Base-by-base conservation (phyloP, 2,888 invertebrate species). In the Chalcosyrphus nemorum region DNA sequence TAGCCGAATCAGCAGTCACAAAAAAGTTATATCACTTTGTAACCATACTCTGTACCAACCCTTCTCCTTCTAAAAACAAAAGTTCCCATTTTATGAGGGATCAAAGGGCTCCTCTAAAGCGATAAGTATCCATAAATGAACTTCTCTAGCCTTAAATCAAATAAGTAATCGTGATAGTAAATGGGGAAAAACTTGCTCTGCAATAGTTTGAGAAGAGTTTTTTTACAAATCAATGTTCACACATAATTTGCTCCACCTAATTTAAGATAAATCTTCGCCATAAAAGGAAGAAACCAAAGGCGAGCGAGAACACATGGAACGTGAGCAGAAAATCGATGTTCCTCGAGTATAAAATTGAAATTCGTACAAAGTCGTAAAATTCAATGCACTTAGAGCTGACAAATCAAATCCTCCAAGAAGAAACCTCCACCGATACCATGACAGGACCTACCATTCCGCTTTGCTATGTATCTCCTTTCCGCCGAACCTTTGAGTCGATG, bases 381-480 rank as follows among this genome's bases (percentile, higher is more conserved):
- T 6, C 19, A 32, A 13, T 35, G 47, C 32, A 47, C 47, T 63
- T 32, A 21, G n/a, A n/a, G 21, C 9, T 35, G 63, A 63, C 19
- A 63, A 63, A 47, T 47, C 15, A 47, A 47, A 63, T 47, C 47
- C 63, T 13, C 21, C 45, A 19, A 7, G 11, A 27, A 11, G 9
- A n/a, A n/a, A 29, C n/a, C 19, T n/a, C 9, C 13, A 41, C 32
- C 15, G n/a, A 2, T 5, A 21, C 38, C 27, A n/a, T n/a, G n/a
- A n/a, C 9, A 2, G n/a, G 11, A 4, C 21, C 15, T n/a, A 4
- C 21, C 3, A n/a, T 5, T 5, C 24, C 35, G 4, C 11, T 47
- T n/a, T n/a, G n/a, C 47, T 50, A 11, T 2, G 4, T 13, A 2
- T 7, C 13, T 2, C n/a, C 13, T 1, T 4, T 15, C 5, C 21